Evolutionary conservation across 1,140 invertebrate species (phyloP).

Genomic region (Orchesella cincta): DNA sequence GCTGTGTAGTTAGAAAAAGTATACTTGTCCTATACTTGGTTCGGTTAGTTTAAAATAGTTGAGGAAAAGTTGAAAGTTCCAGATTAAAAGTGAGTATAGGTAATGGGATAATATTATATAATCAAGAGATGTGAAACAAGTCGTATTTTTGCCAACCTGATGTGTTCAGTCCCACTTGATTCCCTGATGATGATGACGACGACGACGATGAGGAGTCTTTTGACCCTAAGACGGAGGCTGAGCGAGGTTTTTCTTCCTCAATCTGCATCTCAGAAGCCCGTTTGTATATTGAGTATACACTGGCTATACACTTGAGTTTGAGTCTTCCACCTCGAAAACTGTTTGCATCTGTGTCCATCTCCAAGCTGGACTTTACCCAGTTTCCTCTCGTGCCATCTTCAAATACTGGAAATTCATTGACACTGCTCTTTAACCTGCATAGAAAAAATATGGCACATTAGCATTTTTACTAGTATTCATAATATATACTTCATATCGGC

Average conservation of each 20-base stretch:
- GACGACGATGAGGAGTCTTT: constrained; percentile 58
- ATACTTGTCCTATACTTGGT: not conserved
- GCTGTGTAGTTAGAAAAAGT: too few relatives aligned
- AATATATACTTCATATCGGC: too few relatives aligned
- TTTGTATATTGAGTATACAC: constrained; percentile 65
- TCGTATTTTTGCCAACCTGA: constrained; percentile 19
- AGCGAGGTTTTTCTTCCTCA: constrained; percentile 66
- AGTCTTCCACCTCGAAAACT: constrained; percentile 65
- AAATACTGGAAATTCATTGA: constrained; percentile 45
- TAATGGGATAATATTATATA: too few relatives aligned
- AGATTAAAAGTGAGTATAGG: too few relatives aligned
- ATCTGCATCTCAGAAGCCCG: constrained; percentile 60
- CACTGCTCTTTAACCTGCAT: constrained; percentile 48
- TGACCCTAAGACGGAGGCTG: constrained; percentile 68
- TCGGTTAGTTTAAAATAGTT: not conserved
- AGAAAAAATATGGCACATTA: too few relatives aligned
- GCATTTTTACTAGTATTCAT: too few relatives aligned
- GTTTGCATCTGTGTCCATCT: constrained; percentile 60
- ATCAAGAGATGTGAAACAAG: not conserved
- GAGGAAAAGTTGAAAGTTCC: not conserved
- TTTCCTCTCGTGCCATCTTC: constrained; percentile 39
- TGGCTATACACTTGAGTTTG: constrained; percentile 65
- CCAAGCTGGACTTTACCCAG: constrained; percentile 54
- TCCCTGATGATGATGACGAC: constrained; percentile 41
- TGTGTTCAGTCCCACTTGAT: constrained; percentile 37